Base-by-base conservation (phyloP, 1,140 invertebrate genomes). In the Oreohelix idahoensis region DNA sequence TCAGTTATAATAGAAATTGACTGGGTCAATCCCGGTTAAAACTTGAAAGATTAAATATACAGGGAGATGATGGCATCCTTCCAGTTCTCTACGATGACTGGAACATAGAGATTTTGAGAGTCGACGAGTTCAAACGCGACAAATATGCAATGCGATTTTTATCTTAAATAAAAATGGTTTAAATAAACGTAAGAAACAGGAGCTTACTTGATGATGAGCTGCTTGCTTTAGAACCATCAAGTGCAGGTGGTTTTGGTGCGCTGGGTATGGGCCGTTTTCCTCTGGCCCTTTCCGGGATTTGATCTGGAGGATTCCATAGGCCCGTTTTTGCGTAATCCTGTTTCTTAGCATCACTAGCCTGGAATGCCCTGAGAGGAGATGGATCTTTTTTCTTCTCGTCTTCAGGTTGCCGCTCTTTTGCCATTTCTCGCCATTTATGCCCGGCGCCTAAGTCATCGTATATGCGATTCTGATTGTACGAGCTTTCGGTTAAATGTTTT, bases 281-380 rank as follows among this genome's bases (percentile, higher is more conserved):
- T 49, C 38, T 79, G 2, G 77, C 77, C 49, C 39, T 79, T 0
- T 63, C 77, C 36, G 77, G 77, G 36, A 79, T 79, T 35, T 79
- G 77, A 32, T 79, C 77, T 15, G 77, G 26, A 0, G 77, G 77
- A 17, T 53, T 51, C 51, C 58, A 79, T 20, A n/a, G 53, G 2
- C 42, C 49, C 1, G 29, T 35, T 8, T 53, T 77, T 1, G 23
- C 32, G 23, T 53, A 58, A 1, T 77, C 49, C 29, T 29, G 32
- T 26, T 23, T 79, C 58, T 79, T 49, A 13, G 26, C 45, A 10
- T 51, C 36, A 23, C 29, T 15, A 23, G 20, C 53, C 29, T 63
- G 51, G 20, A 53, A 8, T 26, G 17, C 20, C 26, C 10, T n/a
- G 17, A 36, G 8, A 2, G 35, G 45, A 42, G 45, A n/a, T 11